Evolutionary conservation across 2,797 vertebrate genomes (phyloP).

Genomic region (Mus caroli): DNA sequence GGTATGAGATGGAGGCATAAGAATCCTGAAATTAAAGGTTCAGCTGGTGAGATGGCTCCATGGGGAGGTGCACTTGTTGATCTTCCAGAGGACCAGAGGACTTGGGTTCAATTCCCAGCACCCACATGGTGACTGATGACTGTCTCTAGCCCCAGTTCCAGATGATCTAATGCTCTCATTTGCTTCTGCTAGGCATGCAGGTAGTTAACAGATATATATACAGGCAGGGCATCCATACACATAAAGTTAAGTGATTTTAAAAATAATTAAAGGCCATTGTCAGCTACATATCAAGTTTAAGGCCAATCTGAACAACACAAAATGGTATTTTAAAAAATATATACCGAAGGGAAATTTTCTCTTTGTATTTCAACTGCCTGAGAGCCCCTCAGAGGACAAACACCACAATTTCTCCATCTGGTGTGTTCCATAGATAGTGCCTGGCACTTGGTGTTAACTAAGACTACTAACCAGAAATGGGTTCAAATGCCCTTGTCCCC

Average conservation of each 20-base stretch:
- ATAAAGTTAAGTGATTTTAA: neutral
- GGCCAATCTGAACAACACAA: neutral
- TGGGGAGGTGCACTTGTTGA: neutral
- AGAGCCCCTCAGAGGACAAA: neutral
- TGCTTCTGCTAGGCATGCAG: neutral
- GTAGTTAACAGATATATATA: neutral
- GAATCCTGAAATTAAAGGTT: neutral
- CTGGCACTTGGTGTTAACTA: neutral
- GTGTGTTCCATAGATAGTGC: neutral
- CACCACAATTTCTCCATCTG: neutral
- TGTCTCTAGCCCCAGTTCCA: neutral
- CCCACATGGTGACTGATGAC: neutral
- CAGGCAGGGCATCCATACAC: neutral
- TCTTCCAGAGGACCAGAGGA: neutral
- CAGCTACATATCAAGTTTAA: neutral
- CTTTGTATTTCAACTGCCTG: neutral
- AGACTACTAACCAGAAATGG: neutral
- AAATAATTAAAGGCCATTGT: neutral
- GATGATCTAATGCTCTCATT: too few relatives aligned
- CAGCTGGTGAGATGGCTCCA: neutral
- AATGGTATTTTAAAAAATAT: neutral
- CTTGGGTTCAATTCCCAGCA: neutral
- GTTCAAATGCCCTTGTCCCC: neutral
- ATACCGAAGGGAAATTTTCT: neutral
- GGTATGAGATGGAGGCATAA: neutral